These are phyloP conservation scores for Muntiacus reevesi DNA, from an alignment of 2,113 vertebrate genomes.

Conservation along the genomic window DNA sequence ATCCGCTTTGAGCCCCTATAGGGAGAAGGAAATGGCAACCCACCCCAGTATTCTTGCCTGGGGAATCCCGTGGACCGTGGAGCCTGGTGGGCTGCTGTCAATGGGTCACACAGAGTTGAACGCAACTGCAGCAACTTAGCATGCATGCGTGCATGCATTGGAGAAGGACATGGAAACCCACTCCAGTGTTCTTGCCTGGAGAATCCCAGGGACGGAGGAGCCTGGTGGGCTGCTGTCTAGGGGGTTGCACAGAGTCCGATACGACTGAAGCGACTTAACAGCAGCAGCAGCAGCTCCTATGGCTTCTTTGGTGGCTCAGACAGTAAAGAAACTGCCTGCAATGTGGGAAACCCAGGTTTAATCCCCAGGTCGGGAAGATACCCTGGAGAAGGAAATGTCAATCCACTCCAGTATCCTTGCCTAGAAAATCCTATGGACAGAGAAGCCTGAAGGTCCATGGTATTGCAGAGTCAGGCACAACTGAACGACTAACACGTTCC, in stretches of 20 bases:
- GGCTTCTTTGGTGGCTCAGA: background rate
- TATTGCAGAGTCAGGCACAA: background rate
- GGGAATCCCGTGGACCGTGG: no score
- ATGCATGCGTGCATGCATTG: no score
- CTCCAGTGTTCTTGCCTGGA: background rate
- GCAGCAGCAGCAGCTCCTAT: background rate
- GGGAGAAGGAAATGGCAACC: background rate
- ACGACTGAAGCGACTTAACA: background rate
- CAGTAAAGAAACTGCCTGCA: background rate
- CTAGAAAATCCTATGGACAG: background rate
- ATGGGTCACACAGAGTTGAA: no score
- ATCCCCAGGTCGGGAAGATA: background rate
- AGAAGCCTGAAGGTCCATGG: background rate
- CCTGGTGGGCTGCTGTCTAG: background rate
- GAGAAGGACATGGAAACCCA: no score
- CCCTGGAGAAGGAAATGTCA: background rate
- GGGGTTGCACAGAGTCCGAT: fast-evolving
- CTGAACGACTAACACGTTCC: background rate
- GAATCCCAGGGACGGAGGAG: background rate
- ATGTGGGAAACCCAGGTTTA: background rate
- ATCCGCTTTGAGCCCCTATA: background rate
- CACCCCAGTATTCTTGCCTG: background rate
- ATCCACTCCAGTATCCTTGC: background rate
- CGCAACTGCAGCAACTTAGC: no score
- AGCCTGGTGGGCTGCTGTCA: no score